Conservation (phyloP, 2,113 vertebrate species). For the Eurystomus gularis region DNA sequence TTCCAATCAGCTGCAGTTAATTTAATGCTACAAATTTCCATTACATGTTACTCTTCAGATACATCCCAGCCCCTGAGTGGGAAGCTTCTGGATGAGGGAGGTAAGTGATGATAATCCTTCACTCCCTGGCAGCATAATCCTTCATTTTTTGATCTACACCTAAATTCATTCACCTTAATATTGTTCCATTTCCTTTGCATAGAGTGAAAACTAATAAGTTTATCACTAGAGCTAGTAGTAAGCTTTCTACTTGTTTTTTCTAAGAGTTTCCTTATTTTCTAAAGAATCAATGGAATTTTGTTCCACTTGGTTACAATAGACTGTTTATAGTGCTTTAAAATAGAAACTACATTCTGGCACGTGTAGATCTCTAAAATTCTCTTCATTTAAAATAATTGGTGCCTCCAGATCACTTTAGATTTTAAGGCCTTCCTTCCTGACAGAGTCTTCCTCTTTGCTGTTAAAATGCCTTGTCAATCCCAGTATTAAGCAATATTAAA, state of each 20-base stretch:
- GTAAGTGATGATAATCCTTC: slow-evolving; percentile 69
- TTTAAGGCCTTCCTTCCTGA: not conserved
- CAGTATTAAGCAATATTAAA: not conserved
- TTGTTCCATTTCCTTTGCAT: slow-evolving; percentile 65
- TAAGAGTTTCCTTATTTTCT: slow-evolving; percentile 58
- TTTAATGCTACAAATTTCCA: slow-evolving; percentile 69
- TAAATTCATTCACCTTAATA: slow-evolving; percentile 68
- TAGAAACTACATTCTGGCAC: slow-evolving; percentile 25
- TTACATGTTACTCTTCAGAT: slow-evolving; percentile 71
- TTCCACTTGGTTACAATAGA: slow-evolving; percentile 17
- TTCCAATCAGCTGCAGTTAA: slow-evolving; percentile 64
- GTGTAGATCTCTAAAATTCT: slow-evolving; percentile 34
- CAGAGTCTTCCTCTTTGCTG: not conserved
- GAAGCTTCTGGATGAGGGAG: slow-evolving; percentile 69
- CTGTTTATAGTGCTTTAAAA: slow-evolving; percentile 32
- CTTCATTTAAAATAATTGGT: slow-evolving; percentile 13
- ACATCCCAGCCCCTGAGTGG: slow-evolving; percentile 64
- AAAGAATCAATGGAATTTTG: slow-evolving; percentile 30
- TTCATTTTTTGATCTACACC: slow-evolving; percentile 63
- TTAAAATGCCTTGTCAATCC: not conserved
- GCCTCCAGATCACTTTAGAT: not conserved
- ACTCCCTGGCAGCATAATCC: slow-evolving; percentile 62
- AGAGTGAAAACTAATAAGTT: slow-evolving; percentile 65
- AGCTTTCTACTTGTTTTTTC: slow-evolving; percentile 59
- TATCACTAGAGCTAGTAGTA: slow-evolving; percentile 61